Evolutionary conservation across 2,888 invertebrate species (phyloP).

Genomic region (Nycteola revayana): DNA sequence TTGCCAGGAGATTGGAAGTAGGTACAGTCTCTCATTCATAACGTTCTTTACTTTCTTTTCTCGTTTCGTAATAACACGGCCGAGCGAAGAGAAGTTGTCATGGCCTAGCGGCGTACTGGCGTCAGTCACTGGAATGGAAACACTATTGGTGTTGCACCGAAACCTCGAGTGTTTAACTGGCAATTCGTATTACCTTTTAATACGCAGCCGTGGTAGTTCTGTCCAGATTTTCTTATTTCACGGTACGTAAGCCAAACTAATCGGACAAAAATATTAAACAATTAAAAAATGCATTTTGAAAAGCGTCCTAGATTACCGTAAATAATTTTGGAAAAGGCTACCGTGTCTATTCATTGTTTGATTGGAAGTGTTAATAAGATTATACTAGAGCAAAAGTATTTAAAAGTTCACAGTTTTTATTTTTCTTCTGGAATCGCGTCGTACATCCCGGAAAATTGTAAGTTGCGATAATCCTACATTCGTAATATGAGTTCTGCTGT

Average conservation of each 20-base stretch:
- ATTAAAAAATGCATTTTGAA: background rate
- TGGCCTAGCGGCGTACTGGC: slow-evolving; percentile 38
- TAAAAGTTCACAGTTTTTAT: no score
- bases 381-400: no score
- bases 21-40: slow-evolving; percentile 60
- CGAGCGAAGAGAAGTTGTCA: slow-evolving; percentile 58
- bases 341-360: background rate
- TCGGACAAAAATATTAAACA: slow-evolving; percentile 1
- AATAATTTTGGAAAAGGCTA: slow-evolving; percentile 8
- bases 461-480: no score
- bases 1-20: slow-evolving; percentile 46
- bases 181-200: background rate
- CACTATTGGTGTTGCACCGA: background rate
- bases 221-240: slow-evolving; percentile 35
- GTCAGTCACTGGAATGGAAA: slow-evolving; percentile 40
- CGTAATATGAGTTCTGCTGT: no score
- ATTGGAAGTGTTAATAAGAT: no score
- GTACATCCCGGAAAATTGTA: no score
- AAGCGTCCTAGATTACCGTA: background rate
- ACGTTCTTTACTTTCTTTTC: slow-evolving; percentile 70
- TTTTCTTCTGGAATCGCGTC: no score
- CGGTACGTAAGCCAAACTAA: slow-evolving; percentile 19
- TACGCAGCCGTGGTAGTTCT: slow-evolving; percentile 7
- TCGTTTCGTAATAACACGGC: slow-evolving; percentile 72
- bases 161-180: background rate